Percentiles rank a stretch among this genome's conserved stretches.
Evolutionary conservation across 2,888 invertebrate species (phyloP).

Genomic region (Chrysopilus asiliformis): DNA sequence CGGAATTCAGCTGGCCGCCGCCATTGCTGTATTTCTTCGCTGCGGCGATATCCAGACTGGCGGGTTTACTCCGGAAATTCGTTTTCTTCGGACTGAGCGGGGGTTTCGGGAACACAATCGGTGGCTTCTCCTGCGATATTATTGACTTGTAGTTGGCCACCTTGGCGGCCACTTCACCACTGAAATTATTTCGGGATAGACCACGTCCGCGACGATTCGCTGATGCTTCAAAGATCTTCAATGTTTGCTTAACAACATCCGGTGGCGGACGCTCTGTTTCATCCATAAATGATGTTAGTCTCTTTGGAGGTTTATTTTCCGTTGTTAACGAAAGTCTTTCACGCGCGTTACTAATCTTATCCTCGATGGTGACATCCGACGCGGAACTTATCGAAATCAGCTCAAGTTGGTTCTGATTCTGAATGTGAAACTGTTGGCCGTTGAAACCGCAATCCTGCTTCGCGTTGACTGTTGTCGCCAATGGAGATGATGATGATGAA

Average conservation of each 20-base stretch:
- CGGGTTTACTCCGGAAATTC: conserved; percentile 14
- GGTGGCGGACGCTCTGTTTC: conserved; percentile 74
- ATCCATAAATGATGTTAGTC: conserved; percentile 49
- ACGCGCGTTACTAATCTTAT: conserved; percentile 34
- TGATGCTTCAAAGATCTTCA: conserved; percentile 67
- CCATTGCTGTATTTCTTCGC: conserved; percentile 7
- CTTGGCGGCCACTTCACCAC: conserved; percentile 47
- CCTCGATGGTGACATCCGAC: conserved; percentile 30
- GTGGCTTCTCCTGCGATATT: conserved; percentile 44
- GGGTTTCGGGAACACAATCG: conserved; percentile 39
- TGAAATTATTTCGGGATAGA: conserved; percentile 31
- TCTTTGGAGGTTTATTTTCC: conserved; percentile 38
- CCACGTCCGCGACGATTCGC: conserved; percentile 41
- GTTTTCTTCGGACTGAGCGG: conserved; percentile 25
- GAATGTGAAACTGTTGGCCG: conserved; percentile 3
- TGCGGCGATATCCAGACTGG: conserved; percentile 16
- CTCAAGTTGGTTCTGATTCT: conserved; percentile 2
- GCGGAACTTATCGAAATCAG: conserved; percentile 3
- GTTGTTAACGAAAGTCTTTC: conserved; percentile 34
- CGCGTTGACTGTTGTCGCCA: conserved; percentile 13
- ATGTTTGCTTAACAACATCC: conserved; percentile 75
- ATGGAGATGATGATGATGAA: no score
- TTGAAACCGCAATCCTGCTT: conserved; percentile 4
- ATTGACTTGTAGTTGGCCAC: conserved; percentile 50
- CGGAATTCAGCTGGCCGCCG: conserved; percentile 12